Base-by-base conservation (phyloP, 2,888 invertebrate species). In the Flexamia atlantica region DNA sequence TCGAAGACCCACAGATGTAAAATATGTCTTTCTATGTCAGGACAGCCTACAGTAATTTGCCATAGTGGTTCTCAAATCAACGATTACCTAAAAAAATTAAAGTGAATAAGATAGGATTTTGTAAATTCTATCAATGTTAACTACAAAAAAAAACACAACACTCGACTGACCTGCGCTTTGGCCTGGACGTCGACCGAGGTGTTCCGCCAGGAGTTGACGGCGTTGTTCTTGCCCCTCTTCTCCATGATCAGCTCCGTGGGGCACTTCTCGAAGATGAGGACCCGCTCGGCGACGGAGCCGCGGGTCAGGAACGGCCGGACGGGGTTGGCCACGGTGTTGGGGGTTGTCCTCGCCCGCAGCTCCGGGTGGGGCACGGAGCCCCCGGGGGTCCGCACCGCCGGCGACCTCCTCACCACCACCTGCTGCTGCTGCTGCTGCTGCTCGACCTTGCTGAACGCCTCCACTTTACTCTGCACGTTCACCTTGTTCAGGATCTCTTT, bases 251-350 rank as follows among this genome's bases (percentile, higher is more conserved):
- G 91, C 89, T 95, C 96, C 89, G 96, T 96, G 50, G 97, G 97
- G 89, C 97, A 97, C 90, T 96, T 94, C 90, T 97, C 97, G 90
- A 97, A 97, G 90, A 97, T 96, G 86, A 97, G 93, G 86, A 97
- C 97, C 74, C 97, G 92, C 89, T 97, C 97, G 30, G 97, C 97
- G 1, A 97, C 97, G 5, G 97, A 97, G 30, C 97, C 97, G 85
- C 97, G 93, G 60, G 97, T 97, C 82, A 97, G 92, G 90, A 97
- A 97, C 20, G 97, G 97, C 80, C 96, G 92, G 83, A 97, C 95
- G 7, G 97, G 96, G 89, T 93, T 94, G 87, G 90, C 42, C 80
- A 68, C 28, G 74, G 81, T 57, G 68, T 81, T 83, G n/a, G 82
- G 46, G 40, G 85, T 72, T 30, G 87, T 68, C 42, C 90, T 88